Conservation (phyloP, 1,140 invertebrate species). For the Drosophila auraria region DNA sequence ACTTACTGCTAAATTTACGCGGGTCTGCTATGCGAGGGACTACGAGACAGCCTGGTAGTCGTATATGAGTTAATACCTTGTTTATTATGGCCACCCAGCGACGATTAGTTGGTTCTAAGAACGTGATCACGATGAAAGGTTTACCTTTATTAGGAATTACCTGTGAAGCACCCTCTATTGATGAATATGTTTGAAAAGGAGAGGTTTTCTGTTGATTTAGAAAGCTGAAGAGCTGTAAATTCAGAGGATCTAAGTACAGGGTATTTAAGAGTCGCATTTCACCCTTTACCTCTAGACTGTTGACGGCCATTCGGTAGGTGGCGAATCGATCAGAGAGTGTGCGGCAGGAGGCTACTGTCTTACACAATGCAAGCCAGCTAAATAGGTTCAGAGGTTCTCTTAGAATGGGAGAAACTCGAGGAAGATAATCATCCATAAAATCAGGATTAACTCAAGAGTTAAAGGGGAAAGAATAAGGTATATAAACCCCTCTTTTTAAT, state of each 20-base stretch:
- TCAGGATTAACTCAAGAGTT: no score
- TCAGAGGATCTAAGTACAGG: background rate
- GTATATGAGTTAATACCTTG: background rate
- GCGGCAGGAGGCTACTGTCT: background rate
- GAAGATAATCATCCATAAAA: no score
- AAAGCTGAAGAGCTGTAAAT: no score
- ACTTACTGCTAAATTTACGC: constrained; percentile 24
- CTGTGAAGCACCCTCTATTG: background rate
- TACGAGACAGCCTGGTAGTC: constrained; percentile 4
- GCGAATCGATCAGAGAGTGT: constrained; percentile 1
- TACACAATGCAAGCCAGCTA: background rate
- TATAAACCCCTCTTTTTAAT: no score
- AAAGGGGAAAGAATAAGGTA: no score
- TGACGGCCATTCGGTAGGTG: constrained; percentile 9
- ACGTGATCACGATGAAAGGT: background rate
- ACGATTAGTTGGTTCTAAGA: background rate
- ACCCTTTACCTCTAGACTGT: background rate
- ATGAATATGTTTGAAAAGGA: background rate
- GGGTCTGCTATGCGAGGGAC: background rate
- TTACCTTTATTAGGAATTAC: background rate
- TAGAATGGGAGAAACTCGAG: no score
- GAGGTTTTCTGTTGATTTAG: background rate
- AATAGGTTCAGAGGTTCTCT: background rate
- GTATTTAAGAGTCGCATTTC: background rate
- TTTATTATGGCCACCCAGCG: background rate